A percentile compares a stretch with the other conserved stretches of the same genome.
phyloP scores from a whole-genome alignment of 2,888 invertebrate species.

The Eristalis pertinax region DNA sequence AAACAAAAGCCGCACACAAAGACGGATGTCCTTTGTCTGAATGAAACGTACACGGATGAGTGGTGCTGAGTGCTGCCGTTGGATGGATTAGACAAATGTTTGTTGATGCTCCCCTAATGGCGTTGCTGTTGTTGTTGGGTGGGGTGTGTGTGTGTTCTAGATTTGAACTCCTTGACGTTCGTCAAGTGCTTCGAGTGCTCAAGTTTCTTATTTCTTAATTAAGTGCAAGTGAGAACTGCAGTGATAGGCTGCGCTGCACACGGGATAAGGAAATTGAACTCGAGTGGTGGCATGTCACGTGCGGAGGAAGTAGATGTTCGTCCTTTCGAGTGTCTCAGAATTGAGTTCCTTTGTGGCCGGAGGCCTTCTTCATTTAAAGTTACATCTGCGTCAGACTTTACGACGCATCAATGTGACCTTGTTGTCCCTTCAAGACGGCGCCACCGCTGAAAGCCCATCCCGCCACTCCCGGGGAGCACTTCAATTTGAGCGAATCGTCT shows the following conservation, averaged over 20 bases:
- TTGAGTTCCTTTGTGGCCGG: no score
- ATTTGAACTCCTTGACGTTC: not conserved
- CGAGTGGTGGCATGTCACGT: not conserved
- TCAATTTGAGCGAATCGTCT: not conserved
- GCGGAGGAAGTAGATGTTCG: not conserved
- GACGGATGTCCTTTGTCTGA: conserved; percentile 41
- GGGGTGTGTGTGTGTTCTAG: no score
- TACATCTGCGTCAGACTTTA: not conserved
- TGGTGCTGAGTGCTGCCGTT: not conserved
- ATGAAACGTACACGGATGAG: not conserved
- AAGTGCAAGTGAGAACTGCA: not conserved
- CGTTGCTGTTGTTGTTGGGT: not conserved
- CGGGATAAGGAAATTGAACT: no score
- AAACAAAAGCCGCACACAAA: conserved; percentile 19
- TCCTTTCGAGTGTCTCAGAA: no score
- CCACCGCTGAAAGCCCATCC: not conserved
- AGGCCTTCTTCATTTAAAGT: no score
- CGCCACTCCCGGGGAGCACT: not conserved
- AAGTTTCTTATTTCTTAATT: not conserved
- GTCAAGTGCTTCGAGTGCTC: not conserved
- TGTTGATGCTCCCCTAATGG: conserved; percentile 11
- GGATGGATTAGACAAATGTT: conserved; percentile 34
- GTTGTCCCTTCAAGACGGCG: not conserved
- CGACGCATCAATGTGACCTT: not conserved
- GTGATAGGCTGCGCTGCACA: not conserved